Base-by-base conservation (phyloP, 2,888 invertebrate genomes). In the Steinernema hermaphroditum region DNA sequence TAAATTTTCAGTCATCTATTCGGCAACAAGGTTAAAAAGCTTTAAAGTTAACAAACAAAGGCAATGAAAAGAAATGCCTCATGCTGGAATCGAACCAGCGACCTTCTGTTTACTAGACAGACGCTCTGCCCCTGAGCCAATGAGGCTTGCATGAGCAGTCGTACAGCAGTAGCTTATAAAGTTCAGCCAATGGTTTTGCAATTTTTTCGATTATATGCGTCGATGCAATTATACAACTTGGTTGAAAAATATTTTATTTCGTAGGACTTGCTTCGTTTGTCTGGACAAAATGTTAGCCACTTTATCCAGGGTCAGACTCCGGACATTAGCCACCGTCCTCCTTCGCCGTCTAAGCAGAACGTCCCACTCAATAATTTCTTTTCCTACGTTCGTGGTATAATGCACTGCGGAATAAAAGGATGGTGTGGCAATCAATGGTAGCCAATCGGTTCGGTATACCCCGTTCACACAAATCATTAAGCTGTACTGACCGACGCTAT, bases 31-130 rank as follows among this genome's bases (percentile, higher is more conserved):
- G n/a, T n/a, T n/a, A n/a, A n/a, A n/a, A n/a, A n/a, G n/a, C n/a
- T n/a, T n/a, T n/a, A 0, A 16, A 68, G 14, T 69, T 14, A 6
- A 4, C 37, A 8, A n/a, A n/a, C n/a, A n/a, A n/a, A n/a, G n/a
- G n/a, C n/a, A n/a, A n/a, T n/a, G n/a, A 37, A 37, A 37, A 37
- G 37, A 37, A 19, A 43, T 76, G 76, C 76, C 76, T 76, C 76
- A 76, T 76, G 76, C 76, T 77, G 77, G 77, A 77, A 77, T 77
- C 78, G 78, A 78, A 78, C 78, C 78, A 76, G 75, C 74, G 79
- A 79, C 79, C 79, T 79, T 79, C 79, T 79, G 79, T 79, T 79
- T 79, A 79, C 79, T 71, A 79, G 79, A 79, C 79, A 79, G 79
- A 79, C 79, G 79, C 79, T 79, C 79, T 79, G 73, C 78, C 78